phyloP scores from a whole-genome alignment of 2,113 vertebrate species.

The Menura novaehollandiae region DNA sequence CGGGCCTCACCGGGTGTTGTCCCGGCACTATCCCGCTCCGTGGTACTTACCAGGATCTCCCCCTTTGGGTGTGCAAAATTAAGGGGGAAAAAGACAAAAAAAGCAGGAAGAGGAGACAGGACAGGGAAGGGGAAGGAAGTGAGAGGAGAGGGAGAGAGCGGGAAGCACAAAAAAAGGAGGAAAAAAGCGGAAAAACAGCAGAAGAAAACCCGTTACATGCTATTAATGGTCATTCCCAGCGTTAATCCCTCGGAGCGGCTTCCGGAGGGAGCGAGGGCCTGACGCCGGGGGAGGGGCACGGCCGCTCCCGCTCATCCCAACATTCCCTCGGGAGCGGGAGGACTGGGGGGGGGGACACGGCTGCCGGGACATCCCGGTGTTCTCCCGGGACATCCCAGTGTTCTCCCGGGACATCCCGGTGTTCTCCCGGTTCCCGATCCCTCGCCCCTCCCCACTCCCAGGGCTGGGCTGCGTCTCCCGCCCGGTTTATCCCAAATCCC shows the following conservation, averaged over 20 bases:
- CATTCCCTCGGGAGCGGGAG: fast-evolving
- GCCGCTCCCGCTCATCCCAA: neutral
- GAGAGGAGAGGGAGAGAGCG: neutral
- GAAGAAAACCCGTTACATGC: conserved; percentile 89
- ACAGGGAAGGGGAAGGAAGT: neutral
- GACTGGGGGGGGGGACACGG: neutral
- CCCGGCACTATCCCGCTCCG: neutral
- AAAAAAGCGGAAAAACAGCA: conserved; percentile 70
- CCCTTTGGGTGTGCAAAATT: neutral
- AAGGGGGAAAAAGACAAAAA: neutral
- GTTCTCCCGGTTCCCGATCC: too few relatives aligned
- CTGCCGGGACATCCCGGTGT: neutral
- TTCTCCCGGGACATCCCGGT: neutral
- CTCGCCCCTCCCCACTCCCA: neutral
- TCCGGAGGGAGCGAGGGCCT: neutral
- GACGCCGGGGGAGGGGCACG: neutral
- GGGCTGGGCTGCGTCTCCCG: neutral
- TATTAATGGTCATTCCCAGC: conserved; percentile 85
- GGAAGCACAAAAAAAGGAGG: conserved; percentile 38
- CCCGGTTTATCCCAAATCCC: neutral
- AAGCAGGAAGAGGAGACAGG: neutral
- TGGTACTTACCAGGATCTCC: conserved; percentile 1
- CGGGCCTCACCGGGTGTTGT: neutral
- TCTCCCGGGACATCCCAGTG: neutral
- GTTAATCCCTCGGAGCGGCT: conserved; percentile 41